Evolutionary conservation across 1,140 invertebrate species (phyloP).

Genomic region (Drosophila truncata): DNA sequence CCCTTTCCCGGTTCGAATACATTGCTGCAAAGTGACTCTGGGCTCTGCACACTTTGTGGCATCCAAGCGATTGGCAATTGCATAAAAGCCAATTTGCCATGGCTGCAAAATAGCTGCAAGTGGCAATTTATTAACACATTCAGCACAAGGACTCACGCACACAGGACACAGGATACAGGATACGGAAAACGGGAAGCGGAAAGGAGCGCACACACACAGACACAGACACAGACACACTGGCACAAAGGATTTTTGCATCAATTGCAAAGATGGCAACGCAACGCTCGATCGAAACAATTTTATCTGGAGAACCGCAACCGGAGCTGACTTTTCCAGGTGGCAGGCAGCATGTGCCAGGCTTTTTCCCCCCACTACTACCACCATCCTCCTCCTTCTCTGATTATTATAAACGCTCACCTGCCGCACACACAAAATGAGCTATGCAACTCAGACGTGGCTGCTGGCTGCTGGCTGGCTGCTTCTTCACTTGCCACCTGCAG

Average conservation of each 20-base stretch:
- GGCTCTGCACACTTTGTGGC: constrained; percentile 53
- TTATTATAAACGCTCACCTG: constrained; percentile 71
- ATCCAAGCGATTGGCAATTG: constrained; percentile 57
- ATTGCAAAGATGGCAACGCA: constrained; percentile 49
- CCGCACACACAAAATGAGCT: constrained; percentile 61
- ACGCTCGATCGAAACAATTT: constrained; percentile 55
- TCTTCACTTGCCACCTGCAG: constrained; percentile 22
- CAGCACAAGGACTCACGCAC: constrained; percentile 35
- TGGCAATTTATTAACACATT: constrained; percentile 69
- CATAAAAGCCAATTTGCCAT: constrained; percentile 77
- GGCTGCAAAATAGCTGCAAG: constrained; percentile 77
- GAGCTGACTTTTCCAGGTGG: constrained; percentile 15
- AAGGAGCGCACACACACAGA: not conserved
- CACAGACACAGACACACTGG: constrained; percentile 4
- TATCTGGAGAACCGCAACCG: constrained; percentile 22
- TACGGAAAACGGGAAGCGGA: constrained; percentile 7
- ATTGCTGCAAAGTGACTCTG: constrained; percentile 5
- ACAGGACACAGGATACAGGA: constrained; percentile 8
- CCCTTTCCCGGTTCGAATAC: not conserved
- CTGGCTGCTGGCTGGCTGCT: constrained; percentile 24
- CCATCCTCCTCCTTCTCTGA: constrained; percentile 40
- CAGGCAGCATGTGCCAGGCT: constrained; percentile 14
- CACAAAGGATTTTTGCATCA: constrained; percentile 75
- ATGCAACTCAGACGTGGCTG: constrained; percentile 71
- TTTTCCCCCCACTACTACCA: not conserved